Base-by-base conservation (phyloP, 2,797 vertebrate genomes). In the Falco rusticolus region DNA sequence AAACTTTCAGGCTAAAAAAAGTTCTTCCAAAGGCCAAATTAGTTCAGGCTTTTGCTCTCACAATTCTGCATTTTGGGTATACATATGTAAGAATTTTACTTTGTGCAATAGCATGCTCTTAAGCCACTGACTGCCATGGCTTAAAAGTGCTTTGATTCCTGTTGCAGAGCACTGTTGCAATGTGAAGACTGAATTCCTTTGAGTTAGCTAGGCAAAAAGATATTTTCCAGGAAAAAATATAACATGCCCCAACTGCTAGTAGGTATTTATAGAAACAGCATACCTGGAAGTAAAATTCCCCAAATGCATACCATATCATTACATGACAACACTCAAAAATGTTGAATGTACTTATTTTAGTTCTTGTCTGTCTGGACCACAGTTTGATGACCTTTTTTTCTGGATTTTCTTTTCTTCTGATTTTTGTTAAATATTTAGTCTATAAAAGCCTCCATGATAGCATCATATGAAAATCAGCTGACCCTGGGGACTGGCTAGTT, bases 141-240 rank as follows among this genome's bases (percentile, higher is more conserved):
- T 59, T 45, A 13, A 39, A n/a, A 41, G 15, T 76, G 21, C 28
- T 74, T 80, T 70, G 14, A 16, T 56, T 63, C 51, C 11, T 61
- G 5, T 45, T 63, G 17, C 20, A 59, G 20, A 76, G 10, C 20
- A 70, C 12, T 18, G 29, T 25, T 76, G 33, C 21, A 43, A 8
- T 4, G 10, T 41, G 13, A 79, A 28, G 33, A 26, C 1, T 71
- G 20, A 59, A 68, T 61, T 90, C 13, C 5, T 60, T 79, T 34
- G 33, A 37, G 28, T 17, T 59, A 83, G 5, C 7, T 60, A 69
- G 28, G 31, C 26, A 69, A 75, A 83, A 87, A 64, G 28, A 25
- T 47, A 16, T 0, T 0, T 72, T 84, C 16, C 24, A 75, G 37
- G 4, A 34, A 59, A 90, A 87, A 63, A 8, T 0, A 3, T 61